Conservation (phyloP, 2,797 vertebrate genomes). For the Artibeus jamaicensis region DNA sequence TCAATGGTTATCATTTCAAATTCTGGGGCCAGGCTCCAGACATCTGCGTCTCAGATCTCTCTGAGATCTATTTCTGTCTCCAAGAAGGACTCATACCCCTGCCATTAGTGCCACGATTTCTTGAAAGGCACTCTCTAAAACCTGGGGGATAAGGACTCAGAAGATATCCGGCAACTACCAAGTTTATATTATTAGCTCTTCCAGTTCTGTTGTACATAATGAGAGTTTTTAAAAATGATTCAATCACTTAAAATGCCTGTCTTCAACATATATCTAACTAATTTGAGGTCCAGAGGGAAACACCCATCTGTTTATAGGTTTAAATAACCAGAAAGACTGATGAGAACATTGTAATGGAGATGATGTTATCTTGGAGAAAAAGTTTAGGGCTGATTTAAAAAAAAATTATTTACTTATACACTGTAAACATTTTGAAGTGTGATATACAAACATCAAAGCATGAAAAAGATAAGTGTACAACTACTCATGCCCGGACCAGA, state of each 20-base stretch:
- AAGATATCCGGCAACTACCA: background rate
- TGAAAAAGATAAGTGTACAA: background rate
- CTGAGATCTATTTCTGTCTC: slow-evolving; percentile 46
- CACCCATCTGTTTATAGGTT: slow-evolving; percentile 2
- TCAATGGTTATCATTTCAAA: slow-evolving; percentile 44
- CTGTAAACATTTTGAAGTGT: background rate
- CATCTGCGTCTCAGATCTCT: slow-evolving; percentile 52
- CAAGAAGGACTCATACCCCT: background rate
- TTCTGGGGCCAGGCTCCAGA: slow-evolving; percentile 57
- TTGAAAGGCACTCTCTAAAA: slow-evolving; percentile 47
- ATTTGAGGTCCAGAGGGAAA: background rate
- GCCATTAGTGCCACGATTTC: slow-evolving; percentile 29
- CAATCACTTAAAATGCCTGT: slow-evolving; percentile 53
- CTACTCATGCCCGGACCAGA: background rate
- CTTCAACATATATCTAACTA: slow-evolving; percentile 50
- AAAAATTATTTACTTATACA: background rate
- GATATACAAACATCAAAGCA: background rate
- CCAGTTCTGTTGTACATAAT: background rate
- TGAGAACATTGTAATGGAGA: background rate
- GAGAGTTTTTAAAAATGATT: slow-evolving; percentile 42
- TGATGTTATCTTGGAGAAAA: background rate
- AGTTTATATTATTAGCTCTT: slow-evolving; percentile 49
- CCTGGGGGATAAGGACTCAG: background rate
- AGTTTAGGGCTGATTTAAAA: background rate
- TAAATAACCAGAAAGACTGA: slow-evolving; percentile 7